A percentile compares a stretch with the other conserved stretches of the same genome.
These are phyloP conservation scores for Ernsta delagoae DNA, from an alignment of 2,888 invertebrate species.

Conservation along the genomic window DNA sequence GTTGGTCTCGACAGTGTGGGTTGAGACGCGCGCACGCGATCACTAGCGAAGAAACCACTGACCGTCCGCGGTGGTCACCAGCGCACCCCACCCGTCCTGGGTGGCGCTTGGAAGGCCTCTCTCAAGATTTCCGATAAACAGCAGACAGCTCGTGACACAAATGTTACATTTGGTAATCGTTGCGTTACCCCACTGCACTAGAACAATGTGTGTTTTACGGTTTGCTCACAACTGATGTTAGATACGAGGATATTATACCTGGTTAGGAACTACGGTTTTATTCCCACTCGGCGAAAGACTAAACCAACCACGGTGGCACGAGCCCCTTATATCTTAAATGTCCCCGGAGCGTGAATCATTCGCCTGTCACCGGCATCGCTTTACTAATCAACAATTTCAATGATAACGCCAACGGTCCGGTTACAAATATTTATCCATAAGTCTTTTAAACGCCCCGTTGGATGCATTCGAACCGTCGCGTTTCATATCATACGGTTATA, in stretches of 20 bases:
- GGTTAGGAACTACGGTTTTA: constrained; percentile 6
- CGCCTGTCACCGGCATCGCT: constrained; percentile 2
- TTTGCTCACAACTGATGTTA: constrained; percentile 3
- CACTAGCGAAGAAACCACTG: constrained; percentile 53
- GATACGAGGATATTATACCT: too few species aligned
- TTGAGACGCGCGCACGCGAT: constrained; percentile 50
- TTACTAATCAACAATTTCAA: not conserved
- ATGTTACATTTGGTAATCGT: constrained; percentile 48
- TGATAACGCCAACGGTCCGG: not conserved
- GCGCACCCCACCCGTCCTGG: constrained; percentile 52
- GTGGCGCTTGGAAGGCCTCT: constrained; percentile 38
- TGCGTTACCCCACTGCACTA: constrained; percentile 43
- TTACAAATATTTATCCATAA: not conserved
- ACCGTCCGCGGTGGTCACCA: constrained; percentile 47
- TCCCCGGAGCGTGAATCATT: constrained; percentile 6
- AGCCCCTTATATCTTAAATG: constrained; percentile 10
- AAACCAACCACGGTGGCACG: not conserved
- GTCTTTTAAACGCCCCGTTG: not conserved
- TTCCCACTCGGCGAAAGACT: not conserved
- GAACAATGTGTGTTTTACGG: constrained; percentile 44
- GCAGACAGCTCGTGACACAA: constrained; percentile 45
- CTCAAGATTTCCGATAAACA: constrained; percentile 47
- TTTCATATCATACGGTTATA: not conserved
- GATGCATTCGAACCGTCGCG: not conserved
- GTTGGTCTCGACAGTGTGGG: constrained; percentile 42